Evolutionary conservation across 2,113 vertebrate genomes (phyloP), one percentile per base, ranked within the genome.

Genomic region (Anguilla japonica): DNA sequence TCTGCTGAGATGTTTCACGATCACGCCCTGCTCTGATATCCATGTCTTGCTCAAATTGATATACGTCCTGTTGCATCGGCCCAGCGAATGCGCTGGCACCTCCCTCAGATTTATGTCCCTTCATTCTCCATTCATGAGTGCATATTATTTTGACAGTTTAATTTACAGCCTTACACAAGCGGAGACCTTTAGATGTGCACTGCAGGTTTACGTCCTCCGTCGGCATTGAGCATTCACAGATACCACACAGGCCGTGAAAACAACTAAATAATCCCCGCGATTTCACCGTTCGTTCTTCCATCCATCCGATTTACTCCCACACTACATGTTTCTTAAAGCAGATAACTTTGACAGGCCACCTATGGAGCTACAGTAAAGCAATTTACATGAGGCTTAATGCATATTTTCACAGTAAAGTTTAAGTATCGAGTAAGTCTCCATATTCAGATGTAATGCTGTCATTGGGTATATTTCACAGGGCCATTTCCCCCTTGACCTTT

Each of bases 71-170:
- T 75, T 75, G 71, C 34, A 75, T 29, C 71, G 34, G 71, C 71
- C 71, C 6, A 34, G 71, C 11, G n/a, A 29, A 34, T 34, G 71
- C 67, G 11, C n/a, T 26, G 26, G 20, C 71, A 13, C 71, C 71
- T 75, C n/a, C n/a, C 71, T 75, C 71, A 75, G 71, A 75, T 75
- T 75, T 34, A 75, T 75, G 2, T 75, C n/a, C 34, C 71, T 75
- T 75, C 71, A 75, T 75, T 75, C 71, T 26, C 71, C 71, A 75
- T 75, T 75, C 71, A 75, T 75, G 71, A 75, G 71, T 13, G n/a
- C 71, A 75, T 75, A 75, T 75, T 75, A 75, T 34, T 75, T 75
- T 75, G 71, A 75, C 71, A 75, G 71, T 75, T 75, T 75, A 75
- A 75, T 75, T 34, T 75, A 75, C n/a, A 34, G 71, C 71, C n/a